A percentile compares a stretch with the other conserved stretches of the same genome.
phyloP scores from a whole-genome alignment of 2,113 vertebrate genomes.

The Leiothrix lutea region DNA sequence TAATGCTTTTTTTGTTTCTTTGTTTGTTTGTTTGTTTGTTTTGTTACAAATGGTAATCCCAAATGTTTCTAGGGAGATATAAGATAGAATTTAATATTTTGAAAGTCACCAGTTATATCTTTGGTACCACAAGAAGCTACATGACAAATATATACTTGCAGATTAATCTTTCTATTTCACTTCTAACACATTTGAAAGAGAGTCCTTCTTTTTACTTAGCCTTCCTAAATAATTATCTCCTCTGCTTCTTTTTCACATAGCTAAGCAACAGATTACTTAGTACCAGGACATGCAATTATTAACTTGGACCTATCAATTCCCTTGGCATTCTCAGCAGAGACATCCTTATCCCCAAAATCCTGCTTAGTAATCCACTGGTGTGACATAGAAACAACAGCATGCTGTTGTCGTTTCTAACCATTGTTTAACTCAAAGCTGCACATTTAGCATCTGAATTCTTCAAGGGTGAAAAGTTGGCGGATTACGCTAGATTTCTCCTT shows the following conservation, averaged over 20 bases:
- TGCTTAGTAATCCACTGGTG: neutral
- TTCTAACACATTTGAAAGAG: neutral
- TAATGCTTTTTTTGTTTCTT: neutral
- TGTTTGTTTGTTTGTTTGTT: too few species aligned
- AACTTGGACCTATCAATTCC: neutral
- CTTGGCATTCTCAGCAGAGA: neutral
- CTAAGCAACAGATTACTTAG: neutral
- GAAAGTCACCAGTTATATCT: neutral
- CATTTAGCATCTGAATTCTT: neutral
- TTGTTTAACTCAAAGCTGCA: neutral
- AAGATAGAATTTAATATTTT: neutral
- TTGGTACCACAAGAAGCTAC: neutral
- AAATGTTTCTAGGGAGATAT: neutral
- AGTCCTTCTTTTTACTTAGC: neutral
- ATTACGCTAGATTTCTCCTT: neutral
- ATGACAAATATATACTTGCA: neutral
- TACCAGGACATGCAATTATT: neutral
- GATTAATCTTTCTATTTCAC: neutral
- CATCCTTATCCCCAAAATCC: neutral
- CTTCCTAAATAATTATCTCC: neutral
- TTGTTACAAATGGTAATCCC: rapidly evolving
- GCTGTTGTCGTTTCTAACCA: neutral
- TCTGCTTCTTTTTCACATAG: neutral
- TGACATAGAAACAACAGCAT: neutral
- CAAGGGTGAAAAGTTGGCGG: neutral